Evolutionary conservation across 2,797 vertebrate species (phyloP).

Genomic region (Rhinogobio ventralis): DNA sequence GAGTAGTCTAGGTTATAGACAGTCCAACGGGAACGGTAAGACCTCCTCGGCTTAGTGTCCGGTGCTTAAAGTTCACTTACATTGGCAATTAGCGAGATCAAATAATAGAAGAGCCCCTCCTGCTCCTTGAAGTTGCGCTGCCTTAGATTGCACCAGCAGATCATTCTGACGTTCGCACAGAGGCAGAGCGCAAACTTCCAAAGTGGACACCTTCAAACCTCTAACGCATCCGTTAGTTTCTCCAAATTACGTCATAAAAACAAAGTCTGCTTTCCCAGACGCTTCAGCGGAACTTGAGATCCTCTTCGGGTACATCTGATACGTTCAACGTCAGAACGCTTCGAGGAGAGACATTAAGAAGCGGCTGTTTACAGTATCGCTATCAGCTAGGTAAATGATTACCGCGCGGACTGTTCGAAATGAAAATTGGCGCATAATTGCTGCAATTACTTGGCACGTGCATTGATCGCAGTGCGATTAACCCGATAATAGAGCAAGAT

Average conservation of each 20-base stretch:
- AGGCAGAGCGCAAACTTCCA: conserved; percentile 69
- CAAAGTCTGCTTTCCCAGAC: conserved; percentile 29
- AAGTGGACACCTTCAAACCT: conserved; percentile 56
- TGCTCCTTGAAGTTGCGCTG: conserved; percentile 61
- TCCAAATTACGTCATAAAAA: conserved; percentile 54
- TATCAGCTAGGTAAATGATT: conserved; percentile 30
- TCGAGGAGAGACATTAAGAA: conserved; percentile 13
- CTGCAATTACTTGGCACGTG: conserved; percentile 35
- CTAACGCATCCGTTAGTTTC: conserved; percentile 61
- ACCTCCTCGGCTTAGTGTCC: conserved; percentile 61
- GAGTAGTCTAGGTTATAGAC: conserved; percentile 64
- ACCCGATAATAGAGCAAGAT: conserved; percentile 20
- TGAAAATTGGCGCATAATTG: conserved; percentile 44
- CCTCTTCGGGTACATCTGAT: conserved; percentile 10
- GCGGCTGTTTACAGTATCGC: conserved; percentile 10
- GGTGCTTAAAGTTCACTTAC: conserved; percentile 55
- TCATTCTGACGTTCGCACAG: conserved; percentile 57
- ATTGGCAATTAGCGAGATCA: conserved; percentile 50
- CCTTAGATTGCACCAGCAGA: conserved; percentile 59
- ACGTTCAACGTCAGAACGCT: conserved; percentile 9
- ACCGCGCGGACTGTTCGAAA: conserved; percentile 10
- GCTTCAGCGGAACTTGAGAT: conserved; percentile 23
- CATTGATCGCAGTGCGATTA: conserved; percentile 32
- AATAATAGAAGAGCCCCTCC: conserved; percentile 64
- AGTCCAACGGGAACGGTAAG: conserved; percentile 66